Evolutionary conservation across 2,888 invertebrate genomes (phyloP).

Genomic region (Punctoribates punctum): DNA sequence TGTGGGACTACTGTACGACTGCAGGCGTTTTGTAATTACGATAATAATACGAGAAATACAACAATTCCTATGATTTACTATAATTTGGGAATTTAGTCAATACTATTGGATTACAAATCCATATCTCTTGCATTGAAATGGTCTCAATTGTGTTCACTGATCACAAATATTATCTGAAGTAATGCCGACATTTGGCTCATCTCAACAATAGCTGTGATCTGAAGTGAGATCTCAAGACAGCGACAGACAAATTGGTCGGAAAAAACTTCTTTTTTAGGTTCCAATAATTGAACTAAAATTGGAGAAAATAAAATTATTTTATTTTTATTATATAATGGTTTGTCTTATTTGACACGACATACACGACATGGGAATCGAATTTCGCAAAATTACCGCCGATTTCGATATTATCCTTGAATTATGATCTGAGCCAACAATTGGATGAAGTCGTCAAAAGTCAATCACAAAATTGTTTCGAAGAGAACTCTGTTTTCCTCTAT

Average conservation of each 20-base stretch:
- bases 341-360: no score
- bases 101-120: neutral
- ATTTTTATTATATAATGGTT: no score
- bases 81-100: neutral
- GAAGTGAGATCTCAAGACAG: no score
- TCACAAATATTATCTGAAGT: neutral
- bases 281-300: neutral
- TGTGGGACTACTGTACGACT: neutral
- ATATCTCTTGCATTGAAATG: neutral
- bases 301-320: neutral
- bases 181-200: no score
- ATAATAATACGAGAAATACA: neutral
- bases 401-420: neutral
- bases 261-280: no score
- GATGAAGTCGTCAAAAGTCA: slow-evolving; percentile 26
- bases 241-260: no score
- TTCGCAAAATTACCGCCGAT: neutral
- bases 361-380: slow-evolving; percentile 10
- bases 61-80: neutral
- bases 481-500: neutral
- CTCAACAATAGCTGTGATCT: no score
- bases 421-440: neutral
- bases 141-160: slow-evolving; percentile 1
- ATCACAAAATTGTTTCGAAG: neutral
- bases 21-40: neutral